phyloP scores from a whole-genome alignment of 2,113 vertebrate genomes.

The Pipra filicauda region DNA sequence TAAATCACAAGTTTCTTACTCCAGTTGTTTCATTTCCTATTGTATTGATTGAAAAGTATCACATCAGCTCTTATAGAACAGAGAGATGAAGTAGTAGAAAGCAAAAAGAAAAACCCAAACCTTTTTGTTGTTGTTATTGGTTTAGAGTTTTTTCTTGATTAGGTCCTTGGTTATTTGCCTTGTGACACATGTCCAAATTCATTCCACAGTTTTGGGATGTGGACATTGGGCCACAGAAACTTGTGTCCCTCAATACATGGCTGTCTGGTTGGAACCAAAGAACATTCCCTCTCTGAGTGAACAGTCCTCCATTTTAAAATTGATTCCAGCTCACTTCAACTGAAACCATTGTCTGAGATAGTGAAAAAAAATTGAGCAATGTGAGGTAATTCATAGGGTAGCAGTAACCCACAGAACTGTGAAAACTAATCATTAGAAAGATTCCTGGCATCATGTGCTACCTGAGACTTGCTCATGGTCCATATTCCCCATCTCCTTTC shows the following conservation, averaged over 20 bases:
- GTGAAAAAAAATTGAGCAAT: neutral
- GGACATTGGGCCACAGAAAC: neutral
- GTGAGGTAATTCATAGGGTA: neutral
- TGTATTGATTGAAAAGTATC: neutral
- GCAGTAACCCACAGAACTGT: neutral
- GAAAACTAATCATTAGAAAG: neutral
- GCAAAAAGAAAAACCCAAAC: neutral
- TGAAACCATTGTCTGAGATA: neutral
- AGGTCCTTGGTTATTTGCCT: neutral
- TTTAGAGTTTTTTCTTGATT: neutral
- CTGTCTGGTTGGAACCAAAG: neutral
- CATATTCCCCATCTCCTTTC: neutral
- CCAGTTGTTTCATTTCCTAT: neutral
- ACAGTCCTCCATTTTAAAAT: neutral
- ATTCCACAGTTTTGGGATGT: neutral
- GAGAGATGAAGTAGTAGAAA: conserved; percentile 5
- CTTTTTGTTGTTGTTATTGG: neutral
- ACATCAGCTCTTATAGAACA: neutral
- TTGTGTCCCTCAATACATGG: accelerated
- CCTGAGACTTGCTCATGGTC: neutral
- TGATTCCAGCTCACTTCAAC: neutral
- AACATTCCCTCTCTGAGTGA: neutral
- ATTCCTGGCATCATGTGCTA: neutral
- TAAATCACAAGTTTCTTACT: neutral
- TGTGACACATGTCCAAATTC: neutral